A percentile compares a stretch with the other conserved stretches of the same genome.
Evolutionary conservation across 2,113 vertebrate genomes (phyloP).

Genomic region (Antechinus flavipes): DNA sequence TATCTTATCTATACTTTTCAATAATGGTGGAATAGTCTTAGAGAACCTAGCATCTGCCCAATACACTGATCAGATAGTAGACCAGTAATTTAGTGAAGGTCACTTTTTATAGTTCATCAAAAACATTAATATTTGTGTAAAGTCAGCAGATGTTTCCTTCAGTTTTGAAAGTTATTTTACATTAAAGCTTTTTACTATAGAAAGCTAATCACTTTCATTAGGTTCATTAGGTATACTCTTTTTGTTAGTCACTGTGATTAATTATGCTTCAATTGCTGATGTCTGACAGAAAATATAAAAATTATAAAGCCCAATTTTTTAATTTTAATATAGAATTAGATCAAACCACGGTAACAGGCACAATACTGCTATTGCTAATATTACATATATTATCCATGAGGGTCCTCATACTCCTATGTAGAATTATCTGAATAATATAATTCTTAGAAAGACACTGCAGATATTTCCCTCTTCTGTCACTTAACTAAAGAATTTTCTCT

Average conservation of each 20-base stretch:
- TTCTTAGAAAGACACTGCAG: not conserved
- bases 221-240: not conserved
- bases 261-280: slow-evolving; percentile 65
- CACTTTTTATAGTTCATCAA: not conserved
- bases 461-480: not conserved
- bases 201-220: slow-evolving; percentile 39
- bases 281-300: slow-evolving; percentile 67
- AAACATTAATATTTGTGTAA: not conserved
- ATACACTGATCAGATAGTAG: not conserved
- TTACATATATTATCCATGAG: not conserved
- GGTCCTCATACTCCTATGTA: not conserved
- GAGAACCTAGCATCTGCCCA: not conserved
- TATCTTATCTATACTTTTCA: not conserved
- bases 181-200: slow-evolving; percentile 12
- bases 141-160: slow-evolving; percentile 37
- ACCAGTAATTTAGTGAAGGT: not conserved
- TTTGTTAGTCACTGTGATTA: slow-evolving; percentile 28
- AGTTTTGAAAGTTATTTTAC: not conserved
- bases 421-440: not conserved
- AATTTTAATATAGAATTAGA: not conserved
- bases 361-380: not conserved
- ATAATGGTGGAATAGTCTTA: not conserved
- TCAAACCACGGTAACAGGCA: not conserved
- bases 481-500: not conserved
- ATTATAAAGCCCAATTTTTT: slow-evolving; percentile 1